phyloP scores from a whole-genome alignment of 2,797 vertebrate species.

The Trichosurus vulpecula region DNA sequence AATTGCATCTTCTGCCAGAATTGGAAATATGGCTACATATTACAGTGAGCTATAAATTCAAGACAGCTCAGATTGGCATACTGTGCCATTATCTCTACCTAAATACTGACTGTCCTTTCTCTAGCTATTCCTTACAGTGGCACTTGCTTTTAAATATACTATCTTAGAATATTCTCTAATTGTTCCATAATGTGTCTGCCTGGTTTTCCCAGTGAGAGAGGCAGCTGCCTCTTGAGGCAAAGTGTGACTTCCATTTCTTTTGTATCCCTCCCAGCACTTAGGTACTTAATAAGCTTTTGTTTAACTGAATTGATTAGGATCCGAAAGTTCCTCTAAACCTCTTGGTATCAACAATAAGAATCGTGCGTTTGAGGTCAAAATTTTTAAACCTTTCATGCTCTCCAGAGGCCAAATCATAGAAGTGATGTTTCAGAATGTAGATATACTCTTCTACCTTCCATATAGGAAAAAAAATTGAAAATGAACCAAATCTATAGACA shows the following conservation, averaged over 20 bases:
- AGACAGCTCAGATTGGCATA: neutral
- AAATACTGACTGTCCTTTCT: neutral
- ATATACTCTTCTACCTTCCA: constrained; percentile 41
- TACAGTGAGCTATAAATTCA: neutral
- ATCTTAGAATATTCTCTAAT: neutral
- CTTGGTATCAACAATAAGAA: constrained; percentile 47
- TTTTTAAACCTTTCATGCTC: constrained; percentile 56
- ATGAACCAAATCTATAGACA: constrained; percentile 52
- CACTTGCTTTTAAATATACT: neutral
- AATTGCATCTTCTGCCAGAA: neutral
- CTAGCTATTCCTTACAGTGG: constrained; percentile 6
- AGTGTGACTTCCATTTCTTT: neutral
- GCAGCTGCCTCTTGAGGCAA: neutral
- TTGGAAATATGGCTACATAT: neutral
- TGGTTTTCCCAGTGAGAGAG: neutral
- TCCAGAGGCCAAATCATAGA: constrained; percentile 39
- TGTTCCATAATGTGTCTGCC: neutral
- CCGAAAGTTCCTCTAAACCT: constrained; percentile 56
- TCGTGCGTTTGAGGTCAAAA: constrained; percentile 54
- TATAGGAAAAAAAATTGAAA: constrained; percentile 54
- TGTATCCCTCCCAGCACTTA: constrained; percentile 10
- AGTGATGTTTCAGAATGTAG: constrained; percentile 44
- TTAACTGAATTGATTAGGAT: constrained; percentile 70
- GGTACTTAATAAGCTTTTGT: constrained; percentile 50
- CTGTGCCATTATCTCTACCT: neutral